Evolutionary conservation across 2,888 invertebrate species (phyloP).

Genomic region (Ectemnius lituratus): DNA sequence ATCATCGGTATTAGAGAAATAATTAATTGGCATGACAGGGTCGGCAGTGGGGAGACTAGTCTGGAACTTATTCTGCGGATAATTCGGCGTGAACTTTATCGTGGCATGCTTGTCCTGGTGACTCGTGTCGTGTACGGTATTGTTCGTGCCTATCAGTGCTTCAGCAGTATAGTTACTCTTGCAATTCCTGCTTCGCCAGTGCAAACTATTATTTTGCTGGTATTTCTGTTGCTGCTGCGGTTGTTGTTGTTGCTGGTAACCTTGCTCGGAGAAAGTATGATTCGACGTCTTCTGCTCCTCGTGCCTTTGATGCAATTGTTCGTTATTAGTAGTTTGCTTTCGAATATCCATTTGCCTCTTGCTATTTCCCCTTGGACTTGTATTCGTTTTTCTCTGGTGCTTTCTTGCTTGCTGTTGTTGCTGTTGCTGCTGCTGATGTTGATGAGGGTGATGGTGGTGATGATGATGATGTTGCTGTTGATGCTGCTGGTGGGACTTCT

Average conservation of each 20-base stretch:
- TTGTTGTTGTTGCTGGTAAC: slow-evolving; percentile 55
- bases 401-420: slow-evolving; percentile 65
- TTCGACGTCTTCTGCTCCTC: slow-evolving; percentile 67
- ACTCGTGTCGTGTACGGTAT: slow-evolving; percentile 66
- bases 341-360: slow-evolving; percentile 74
- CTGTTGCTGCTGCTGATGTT: slow-evolving; percentile 59
- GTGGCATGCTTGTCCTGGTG: slow-evolving; percentile 70
- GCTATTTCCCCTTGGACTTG: slow-evolving; percentile 69
- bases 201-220: slow-evolving; percentile 71
- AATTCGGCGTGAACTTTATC: slow-evolving; percentile 72
- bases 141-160: slow-evolving; percentile 73
- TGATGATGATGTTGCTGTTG: slow-evolving; percentile 61
- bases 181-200: slow-evolving; percentile 75
- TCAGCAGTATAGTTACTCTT: slow-evolving; percentile 78
- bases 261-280: slow-evolving; percentile 55
- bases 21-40: slow-evolving; percentile 73
- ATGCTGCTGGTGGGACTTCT: slow-evolving; percentile 67
- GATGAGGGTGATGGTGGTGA: slow-evolving; percentile 60
- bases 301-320: slow-evolving; percentile 67
- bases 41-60: slow-evolving; percentile 64
- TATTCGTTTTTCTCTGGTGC: slow-evolving; percentile 71
- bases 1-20: slow-evolving; percentile 73
- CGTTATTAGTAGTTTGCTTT: slow-evolving; percentile 65
- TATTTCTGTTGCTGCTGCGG: slow-evolving; percentile 65
- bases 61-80: slow-evolving; percentile 73